Conservation (phyloP, 35 echinoderm and acorn worm genomes). For the Ptychodera flava region DNA sequence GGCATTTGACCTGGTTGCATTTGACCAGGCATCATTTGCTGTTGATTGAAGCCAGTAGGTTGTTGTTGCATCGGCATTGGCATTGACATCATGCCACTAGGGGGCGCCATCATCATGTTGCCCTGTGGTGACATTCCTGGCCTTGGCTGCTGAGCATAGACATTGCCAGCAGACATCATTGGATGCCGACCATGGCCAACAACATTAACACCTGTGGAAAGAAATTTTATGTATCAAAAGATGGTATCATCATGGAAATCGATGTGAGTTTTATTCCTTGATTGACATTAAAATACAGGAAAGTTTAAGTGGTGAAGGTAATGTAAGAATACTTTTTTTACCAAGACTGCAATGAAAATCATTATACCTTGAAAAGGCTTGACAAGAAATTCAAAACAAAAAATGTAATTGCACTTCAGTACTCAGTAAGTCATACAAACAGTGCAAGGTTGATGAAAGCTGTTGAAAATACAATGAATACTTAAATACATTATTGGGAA, state of each 20-base stretch:
- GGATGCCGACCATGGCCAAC: background rate
- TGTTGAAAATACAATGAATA: too few relatives aligned
- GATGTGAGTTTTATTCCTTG: background rate
- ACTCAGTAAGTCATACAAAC: too few relatives aligned
- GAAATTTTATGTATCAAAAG: background rate
- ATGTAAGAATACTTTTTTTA: too few relatives aligned
- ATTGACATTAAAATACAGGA: background rate
- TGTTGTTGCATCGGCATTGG: background rate
- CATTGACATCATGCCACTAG: background rate
- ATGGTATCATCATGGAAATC: background rate
- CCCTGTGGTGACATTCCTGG: background rate
- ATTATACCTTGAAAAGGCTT: too few relatives aligned
- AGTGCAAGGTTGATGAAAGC: too few relatives aligned
- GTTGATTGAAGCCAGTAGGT: background rate
- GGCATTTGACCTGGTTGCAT: background rate
- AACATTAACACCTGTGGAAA: background rate
- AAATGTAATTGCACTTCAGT: too few relatives aligned
- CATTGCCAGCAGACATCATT: background rate
- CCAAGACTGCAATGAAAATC: too few relatives aligned
- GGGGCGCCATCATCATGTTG: background rate
- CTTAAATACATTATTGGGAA: too few relatives aligned
- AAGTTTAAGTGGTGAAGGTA: too few relatives aligned
- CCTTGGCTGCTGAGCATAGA: background rate
- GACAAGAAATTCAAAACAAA: too few relatives aligned
- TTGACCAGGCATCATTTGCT: background rate